A percentile compares a stretch with the other conserved stretches of the same genome.
Evolutionary conservation across 2,888 invertebrate genomes (phyloP).

Genomic region (Pterobdella sp.): DNA sequence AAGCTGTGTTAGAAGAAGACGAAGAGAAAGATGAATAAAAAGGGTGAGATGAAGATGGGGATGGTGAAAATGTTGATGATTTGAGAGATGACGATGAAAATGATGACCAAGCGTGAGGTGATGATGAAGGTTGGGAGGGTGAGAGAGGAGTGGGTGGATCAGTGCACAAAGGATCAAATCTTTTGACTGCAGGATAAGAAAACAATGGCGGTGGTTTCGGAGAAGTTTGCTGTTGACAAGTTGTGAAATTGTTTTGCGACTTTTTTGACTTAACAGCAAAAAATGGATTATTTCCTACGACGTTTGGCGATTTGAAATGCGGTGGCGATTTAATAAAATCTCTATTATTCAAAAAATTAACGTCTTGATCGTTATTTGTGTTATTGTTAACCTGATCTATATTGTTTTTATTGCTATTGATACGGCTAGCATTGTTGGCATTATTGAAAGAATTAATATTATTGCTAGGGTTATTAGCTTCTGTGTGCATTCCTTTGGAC

Average conservation of each 20-base stretch:
- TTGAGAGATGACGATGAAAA: slow-evolving; percentile 9
- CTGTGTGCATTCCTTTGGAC: background rate
- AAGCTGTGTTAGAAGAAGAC: slow-evolving; percentile 5
- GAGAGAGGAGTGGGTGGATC: slow-evolving; percentile 23
- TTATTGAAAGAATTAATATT: background rate
- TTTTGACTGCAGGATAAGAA: slow-evolving; percentile 20
- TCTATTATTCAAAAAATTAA: background rate
- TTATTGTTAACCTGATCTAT: background rate
- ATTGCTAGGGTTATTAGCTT: background rate
- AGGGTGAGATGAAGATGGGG: background rate
- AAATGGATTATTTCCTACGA: background rate
- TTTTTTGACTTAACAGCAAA: too few species aligned
- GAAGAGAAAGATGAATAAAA: background rate
- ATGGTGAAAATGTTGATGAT: slow-evolving; percentile 12
- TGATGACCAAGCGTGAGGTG: slow-evolving; percentile 2
- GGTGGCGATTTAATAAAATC: background rate
- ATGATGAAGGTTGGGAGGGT: slow-evolving; percentile 7
- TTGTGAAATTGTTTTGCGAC: background rate
- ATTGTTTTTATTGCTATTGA: background rate
- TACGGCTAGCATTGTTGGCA: background rate
- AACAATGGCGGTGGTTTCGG: slow-evolving; percentile 7
- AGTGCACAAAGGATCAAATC: slow-evolving; percentile 24
- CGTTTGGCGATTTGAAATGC: background rate
- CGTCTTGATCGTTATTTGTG: background rate
- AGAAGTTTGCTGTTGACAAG: background rate